Evolutionary conservation across 2,113 vertebrate genomes (phyloP), one percentile per base, ranked within the genome.

Genomic region (Ameiurus melas): DNA sequence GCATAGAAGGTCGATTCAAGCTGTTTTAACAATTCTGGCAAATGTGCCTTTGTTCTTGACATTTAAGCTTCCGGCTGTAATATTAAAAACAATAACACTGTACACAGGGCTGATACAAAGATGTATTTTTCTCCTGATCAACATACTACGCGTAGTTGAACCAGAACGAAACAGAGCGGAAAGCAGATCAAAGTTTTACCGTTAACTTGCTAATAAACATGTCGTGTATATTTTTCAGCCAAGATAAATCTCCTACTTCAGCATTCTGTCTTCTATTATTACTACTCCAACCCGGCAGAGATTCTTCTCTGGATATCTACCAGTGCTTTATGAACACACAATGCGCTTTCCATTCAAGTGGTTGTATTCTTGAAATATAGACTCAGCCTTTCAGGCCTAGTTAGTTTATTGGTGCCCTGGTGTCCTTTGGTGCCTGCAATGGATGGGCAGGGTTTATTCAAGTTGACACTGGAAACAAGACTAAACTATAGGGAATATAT

Each of bases 1-100:
- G n/a, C 16, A 57, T 22, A 80, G 7, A 10, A 8, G 53, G 16
- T 20, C 58, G n/a, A 81, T 47, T 47, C 43, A 53, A 33, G 17
- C 53, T 17, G 77, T 30, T 79, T 79, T 25, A 55, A 55, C 43
- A 79, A 16, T 53, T 53, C 47, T 47, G 73, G 73, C 10, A 51
- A 77, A 51, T 17, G 27, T 55, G 25, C 47, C 47, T n/a, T 79
- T 55, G 77, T 79, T 81, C 53, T 20, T 81, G 78, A 81, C 78
- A 81, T 81, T 81, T 81, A 81, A 58, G 53, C 53, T 81, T 47
- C 73, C 4, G 39, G 20, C 39, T 47, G 73, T 47, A 22, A 9
- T 57, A 81, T 57, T 81, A 57, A 57, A 81, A 81, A 81, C 53
- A 33, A 57, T 57, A 57, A 33, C 57, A 80, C n/a, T 33, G 51